A percentile compares a stretch with the other conserved stretches of the same genome.
phyloP scores from a whole-genome alignment of 2,797 vertebrate species.

The Serranus cabrilla region DNA sequence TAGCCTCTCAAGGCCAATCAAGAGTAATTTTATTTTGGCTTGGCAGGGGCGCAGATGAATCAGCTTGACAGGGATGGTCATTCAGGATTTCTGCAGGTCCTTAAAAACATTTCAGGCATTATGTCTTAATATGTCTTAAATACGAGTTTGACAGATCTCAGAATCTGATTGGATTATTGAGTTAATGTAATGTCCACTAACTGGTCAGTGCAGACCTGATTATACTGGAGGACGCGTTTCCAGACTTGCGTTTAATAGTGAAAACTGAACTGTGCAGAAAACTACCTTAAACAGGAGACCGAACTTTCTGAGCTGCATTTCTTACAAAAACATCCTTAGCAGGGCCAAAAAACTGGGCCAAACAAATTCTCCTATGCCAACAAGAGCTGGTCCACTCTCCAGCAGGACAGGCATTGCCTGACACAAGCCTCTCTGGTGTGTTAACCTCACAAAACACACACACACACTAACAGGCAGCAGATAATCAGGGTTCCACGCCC shows the following conservation, averaged over 20 bases:
- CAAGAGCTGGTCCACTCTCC: constrained; percentile 8
- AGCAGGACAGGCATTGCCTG: constrained; percentile 1
- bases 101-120: too few species aligned
- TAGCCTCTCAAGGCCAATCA: not conserved
- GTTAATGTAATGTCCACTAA: not conserved
- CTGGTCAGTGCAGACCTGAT: not conserved
- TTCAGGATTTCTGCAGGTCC: not conserved
- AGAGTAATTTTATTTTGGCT: not conserved
- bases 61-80: constrained; percentile 1
- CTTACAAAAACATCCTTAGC: not conserved
- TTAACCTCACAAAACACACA: constrained; percentile 36
- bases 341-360: constrained; percentile 7
- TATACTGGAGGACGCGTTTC: not conserved
- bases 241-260: not conserved
- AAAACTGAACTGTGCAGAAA: constrained; percentile 6
- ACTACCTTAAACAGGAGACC: not conserved
- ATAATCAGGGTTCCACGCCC: constrained; percentile 46
- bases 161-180: too few species aligned
- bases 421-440: constrained; percentile 23
- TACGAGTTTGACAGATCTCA: too few species aligned
- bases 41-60: not conserved
- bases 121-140: too few species aligned
- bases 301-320: not conserved
- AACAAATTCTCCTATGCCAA: constrained; percentile 11
- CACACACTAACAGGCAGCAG: constrained; percentile 24